Evolutionary conservation across 2,113 vertebrate species (phyloP).

Genomic region (Percopsis transmontana): DNA sequence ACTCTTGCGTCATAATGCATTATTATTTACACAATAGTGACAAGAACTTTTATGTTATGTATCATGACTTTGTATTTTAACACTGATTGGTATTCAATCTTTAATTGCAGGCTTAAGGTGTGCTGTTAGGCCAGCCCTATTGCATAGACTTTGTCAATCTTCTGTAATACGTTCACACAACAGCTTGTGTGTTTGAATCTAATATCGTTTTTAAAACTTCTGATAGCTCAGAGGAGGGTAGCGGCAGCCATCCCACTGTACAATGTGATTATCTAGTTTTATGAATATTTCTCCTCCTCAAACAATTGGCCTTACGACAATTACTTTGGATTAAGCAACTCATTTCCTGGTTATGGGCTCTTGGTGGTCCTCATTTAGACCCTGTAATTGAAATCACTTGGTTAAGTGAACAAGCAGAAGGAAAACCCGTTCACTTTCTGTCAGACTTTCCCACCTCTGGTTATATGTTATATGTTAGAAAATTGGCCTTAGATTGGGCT

Average conservation of each 20-base stretch:
- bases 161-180: neutral
- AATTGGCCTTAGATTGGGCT: neutral
- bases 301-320: slow-evolving; percentile 4
- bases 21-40: no score
- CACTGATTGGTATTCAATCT: neutral
- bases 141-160: neutral
- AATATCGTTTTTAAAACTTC: slow-evolving; percentile 12
- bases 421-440: no score
- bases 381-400: no score
- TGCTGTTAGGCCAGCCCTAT: neutral
- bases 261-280: slow-evolving; percentile 37
- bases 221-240: slow-evolving; percentile 1
- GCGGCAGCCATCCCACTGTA: neutral
- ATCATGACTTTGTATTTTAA: no score
- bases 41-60: no score
- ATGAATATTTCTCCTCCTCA: slow-evolving; percentile 25
- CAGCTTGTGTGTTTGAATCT: slow-evolving; percentile 15
- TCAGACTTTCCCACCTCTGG: no score
- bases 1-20: no score
- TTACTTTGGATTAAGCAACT: slow-evolving; percentile 30
- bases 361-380: slow-evolving; percentile 25
- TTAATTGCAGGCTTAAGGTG: neutral
- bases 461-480: slow-evolving; percentile 2
- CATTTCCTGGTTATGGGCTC: slow-evolving; percentile 24
- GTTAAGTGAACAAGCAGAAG: no score